Evolutionary conservation across 2,888 invertebrate genomes (phyloP), one percentile per base, ranked within the genome.

Genomic region (Platycnemis pennipes): DNA sequence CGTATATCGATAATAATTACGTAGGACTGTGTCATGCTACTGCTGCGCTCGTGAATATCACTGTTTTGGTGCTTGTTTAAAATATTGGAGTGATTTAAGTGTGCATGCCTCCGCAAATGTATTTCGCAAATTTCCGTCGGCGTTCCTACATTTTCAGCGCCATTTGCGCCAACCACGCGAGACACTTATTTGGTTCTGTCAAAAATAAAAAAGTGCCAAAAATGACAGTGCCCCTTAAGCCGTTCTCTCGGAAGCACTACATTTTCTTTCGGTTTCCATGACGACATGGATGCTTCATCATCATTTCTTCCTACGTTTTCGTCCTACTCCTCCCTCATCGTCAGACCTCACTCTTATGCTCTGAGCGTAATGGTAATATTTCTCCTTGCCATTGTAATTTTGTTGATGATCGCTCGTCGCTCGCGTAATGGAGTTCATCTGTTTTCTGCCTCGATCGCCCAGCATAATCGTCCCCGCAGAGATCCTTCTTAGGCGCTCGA

Each of bases 341-440:
- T 49, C 5, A 11, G 49, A 11, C 19, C 49, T 49, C 19, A 11
- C 19, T 3, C 11, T 19, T 1, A 49, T 16, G 49, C 19, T 49
- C 19, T 49, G 0, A 19, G 49, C 49, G 49, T 46, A 88, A 49
- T 88, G 88, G 31, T 88, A 88, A 88, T 88, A 45, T 31, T 88
- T 88, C 88, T 46, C n/a, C n/a, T 31, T 31, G 49, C n/a, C n/a
- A n/a, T n/a, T n/a, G 49, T 49, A 49, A 88, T 88, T 88, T 46
- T 49, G 31, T 49, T 88, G 88, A 88, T 49, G 88, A 88, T 88
- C 88, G 31, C 88, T 88, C 88, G 26, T 88, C 88, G 49, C 88
- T 16, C 88, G 88, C 31, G 49, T 88, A 88, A 88, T 88, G 88
- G 88, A 88, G 46, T 88, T 88, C 88, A 45, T 45, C 88, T 49